Evolutionary conservation across 1,140 invertebrate species (phyloP).

Genomic region (Bombus waltoni): DNA sequence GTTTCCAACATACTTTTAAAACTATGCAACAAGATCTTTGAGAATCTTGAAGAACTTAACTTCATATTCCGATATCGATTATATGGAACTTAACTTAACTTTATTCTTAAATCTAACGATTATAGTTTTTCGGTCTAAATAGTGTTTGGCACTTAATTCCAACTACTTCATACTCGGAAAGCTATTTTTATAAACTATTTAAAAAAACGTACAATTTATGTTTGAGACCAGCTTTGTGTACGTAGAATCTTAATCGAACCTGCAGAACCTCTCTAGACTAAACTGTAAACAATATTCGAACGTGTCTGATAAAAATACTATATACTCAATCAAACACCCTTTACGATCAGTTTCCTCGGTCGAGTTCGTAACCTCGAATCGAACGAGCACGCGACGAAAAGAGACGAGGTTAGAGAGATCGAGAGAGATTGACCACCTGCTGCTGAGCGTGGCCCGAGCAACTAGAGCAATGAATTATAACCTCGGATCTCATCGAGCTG

Average conservation of each 20-base stretch:
- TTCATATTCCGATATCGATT: not conserved
- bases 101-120: not conserved
- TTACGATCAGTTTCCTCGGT: slow-evolving; percentile 13
- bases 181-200: no score
- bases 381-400: not conserved
- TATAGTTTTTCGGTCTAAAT: no score
- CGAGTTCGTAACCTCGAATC: slow-evolving; percentile 43
- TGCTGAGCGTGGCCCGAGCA: slow-evolving; percentile 42
- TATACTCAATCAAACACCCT: not conserved
- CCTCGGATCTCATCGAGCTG: slow-evolving; percentile 49
- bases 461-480: slow-evolving; percentile 66
- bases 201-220: no score
- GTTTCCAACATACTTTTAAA: no score
- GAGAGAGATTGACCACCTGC: slow-evolving; percentile 61
- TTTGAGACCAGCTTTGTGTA: no score
- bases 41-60: not conserved
- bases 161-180: no score
- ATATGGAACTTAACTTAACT: not conserved
- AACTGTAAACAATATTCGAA: not conserved
- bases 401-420: slow-evolving; percentile 1
- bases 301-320: not conserved
- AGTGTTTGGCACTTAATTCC: no score
- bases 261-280: not conserved
- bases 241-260: no score
- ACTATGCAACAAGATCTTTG: not conserved